Base-by-base conservation (phyloP, 2,113 vertebrate genomes). In the Stercorarius parasiticus region DNA sequence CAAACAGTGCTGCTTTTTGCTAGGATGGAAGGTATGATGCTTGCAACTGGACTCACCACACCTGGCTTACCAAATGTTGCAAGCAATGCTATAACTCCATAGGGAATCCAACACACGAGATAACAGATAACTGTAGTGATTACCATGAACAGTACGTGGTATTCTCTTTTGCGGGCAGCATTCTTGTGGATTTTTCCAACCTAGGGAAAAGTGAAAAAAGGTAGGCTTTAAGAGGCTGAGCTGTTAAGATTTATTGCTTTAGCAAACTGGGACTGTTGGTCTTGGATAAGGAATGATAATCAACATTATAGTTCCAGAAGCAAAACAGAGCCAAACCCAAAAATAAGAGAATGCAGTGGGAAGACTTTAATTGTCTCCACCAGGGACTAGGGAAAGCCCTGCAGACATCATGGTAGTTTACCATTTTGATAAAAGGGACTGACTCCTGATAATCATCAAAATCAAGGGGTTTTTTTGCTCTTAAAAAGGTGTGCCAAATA, bases 1-100 rank as follows among this genome's bases (percentile, higher is more conserved):
- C 98, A 99, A 91, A 99, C 98, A 1, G 98, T 99, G 97, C 98
- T 99, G 98, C 98, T 99, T 97, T 99, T 99, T 92, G 98, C 99
- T 73, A 99, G 97, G 29, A 99, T 97, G 9, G 98, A 98, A 26
- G 98, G 98, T 49, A 99, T 96, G 86, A 98, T 87, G 49, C 98
- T 99, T 77, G 98, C 98, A 65, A 98, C 97, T 3, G 98, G 98
- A 29, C 98, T 98, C 38, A 99, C 98, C 83, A 95, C 96, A 94
- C 98, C 97, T 4, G 98, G 98, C 7, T 96, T 98, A 34, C 98
- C 98, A 81, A 99, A 99, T 1, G 98, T 99, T 20, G 98, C 98
- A 96, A 99, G 98, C 87, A 99, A 95, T 72, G 98, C 98, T 94
- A 98, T 98, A 32, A 99, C 96, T 25, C 99, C 98, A 15, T 98